Percentiles rank a stretch among this genome's conserved stretches.
These are phyloP conservation scores for Hyperopisus bebe DNA, from an alignment of 2,113 vertebrate species.

Conservation along the genomic window DNA sequence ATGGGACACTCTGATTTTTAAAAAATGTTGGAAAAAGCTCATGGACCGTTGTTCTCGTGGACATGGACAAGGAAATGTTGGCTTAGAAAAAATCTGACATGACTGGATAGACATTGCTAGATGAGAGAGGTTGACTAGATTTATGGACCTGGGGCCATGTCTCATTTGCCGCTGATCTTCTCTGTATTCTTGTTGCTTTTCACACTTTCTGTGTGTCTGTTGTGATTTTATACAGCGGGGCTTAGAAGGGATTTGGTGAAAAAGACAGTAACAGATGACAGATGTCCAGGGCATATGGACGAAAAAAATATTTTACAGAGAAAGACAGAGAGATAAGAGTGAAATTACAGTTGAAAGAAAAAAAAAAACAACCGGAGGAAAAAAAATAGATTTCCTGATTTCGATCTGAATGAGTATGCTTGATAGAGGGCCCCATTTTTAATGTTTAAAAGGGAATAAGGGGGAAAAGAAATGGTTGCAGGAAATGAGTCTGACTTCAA, in stretches of 20 bases:
- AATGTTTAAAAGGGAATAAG: not conserved
- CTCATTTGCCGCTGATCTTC: not conserved
- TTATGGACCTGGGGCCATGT: not conserved
- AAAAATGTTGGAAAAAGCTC: not conserved
- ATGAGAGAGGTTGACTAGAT: not conserved
- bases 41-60: not conserved
- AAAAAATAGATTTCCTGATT: not conserved
- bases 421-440: conserved; percentile 6
- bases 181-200: not conserved
- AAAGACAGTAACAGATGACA: conserved; percentile 8
- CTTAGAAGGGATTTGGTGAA: not conserved
- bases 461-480: not conserved
- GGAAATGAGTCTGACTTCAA: conserved; percentile 6
- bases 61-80: not conserved
- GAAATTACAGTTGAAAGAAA: not conserved
- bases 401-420: not conserved
- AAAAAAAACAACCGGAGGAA: not conserved
- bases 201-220: not conserved
- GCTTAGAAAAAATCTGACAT: not conserved
- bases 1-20: not conserved
- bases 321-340: not conserved
- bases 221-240: not conserved
- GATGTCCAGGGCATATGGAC: not conserved
- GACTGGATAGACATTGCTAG: not conserved
- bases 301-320: not conserved